Percentiles rank a stretch among this genome's conserved stretches.
Conservation (phyloP, 2,113 vertebrate genomes). For the Pycnonotus jocosus region DNA sequence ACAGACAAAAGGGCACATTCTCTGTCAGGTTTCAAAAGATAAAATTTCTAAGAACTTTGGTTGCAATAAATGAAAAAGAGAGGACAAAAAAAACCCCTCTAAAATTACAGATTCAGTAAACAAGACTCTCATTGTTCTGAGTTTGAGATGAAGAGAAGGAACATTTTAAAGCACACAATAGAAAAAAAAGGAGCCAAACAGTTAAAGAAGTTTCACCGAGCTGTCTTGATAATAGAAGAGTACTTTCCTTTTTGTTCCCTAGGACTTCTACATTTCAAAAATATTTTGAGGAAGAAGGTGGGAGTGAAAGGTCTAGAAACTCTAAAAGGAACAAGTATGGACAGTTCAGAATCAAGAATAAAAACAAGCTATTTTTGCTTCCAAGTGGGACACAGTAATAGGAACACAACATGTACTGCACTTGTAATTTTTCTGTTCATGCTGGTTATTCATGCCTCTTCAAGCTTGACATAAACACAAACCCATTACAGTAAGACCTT, state of each 20-base stretch:
- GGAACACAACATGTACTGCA: not conserved
- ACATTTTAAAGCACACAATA: not conserved
- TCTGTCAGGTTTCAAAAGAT: not conserved
- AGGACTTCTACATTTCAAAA: not conserved
- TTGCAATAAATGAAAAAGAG: not conserved
- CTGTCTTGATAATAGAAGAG: not conserved
- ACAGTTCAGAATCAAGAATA: not conserved
- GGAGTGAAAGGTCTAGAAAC: not conserved
- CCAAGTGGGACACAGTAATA: not conserved
- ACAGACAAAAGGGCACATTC: not conserved
- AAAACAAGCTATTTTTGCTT: not conserved
- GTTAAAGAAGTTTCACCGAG: not conserved
- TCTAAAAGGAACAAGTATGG: not conserved
- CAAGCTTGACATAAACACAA: not conserved
- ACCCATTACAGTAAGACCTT: not conserved
- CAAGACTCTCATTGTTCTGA: not conserved
- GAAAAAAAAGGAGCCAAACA: not conserved
- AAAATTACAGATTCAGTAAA: not conserved
- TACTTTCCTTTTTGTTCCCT: too few species aligned
- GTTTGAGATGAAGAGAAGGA: not conserved
- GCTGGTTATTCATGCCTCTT: not conserved
- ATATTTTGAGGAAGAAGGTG: not conserved
- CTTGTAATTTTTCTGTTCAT: not conserved
- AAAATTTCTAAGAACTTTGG: not conserved
- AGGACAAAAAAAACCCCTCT: fast-evolving